Percentiles rank a stretch among this genome's conserved stretches.
These are phyloP conservation scores for Biston betularia DNA, from an alignment of 2,888 invertebrate species.

Conservation along the genomic window DNA sequence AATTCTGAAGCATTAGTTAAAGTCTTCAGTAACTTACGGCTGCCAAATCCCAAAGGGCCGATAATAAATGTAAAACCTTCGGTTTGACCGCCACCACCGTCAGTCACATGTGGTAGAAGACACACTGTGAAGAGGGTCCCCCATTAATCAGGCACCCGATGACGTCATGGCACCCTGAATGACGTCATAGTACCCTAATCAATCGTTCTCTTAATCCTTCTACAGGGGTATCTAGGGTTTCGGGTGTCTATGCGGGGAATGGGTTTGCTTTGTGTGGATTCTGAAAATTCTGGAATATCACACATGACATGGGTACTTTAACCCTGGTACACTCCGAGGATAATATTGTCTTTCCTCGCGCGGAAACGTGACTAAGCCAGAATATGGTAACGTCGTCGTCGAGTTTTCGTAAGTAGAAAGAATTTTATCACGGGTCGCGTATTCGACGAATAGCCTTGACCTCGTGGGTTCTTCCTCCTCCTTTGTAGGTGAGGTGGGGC, in stretches of 20 bases:
- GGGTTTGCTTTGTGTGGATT: constrained; percentile 1
- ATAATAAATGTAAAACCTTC: constrained; percentile 23
- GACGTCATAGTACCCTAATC: constrained; percentile 37
- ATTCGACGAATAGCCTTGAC: too few relatives aligned
- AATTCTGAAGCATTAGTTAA: constrained; percentile 4
- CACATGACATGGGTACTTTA: too few relatives aligned
- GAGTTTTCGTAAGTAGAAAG: too few relatives aligned
- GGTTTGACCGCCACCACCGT: constrained; percentile 20
- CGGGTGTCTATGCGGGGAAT: background rate
- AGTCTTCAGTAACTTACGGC: background rate
- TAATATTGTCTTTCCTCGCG: too few relatives aligned
- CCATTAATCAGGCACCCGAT: constrained; percentile 44
- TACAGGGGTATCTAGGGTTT: constrained; percentile 2
- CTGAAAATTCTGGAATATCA: background rate
- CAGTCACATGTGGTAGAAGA: constrained; percentile 30
- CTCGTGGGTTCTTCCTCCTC: too few relatives aligned
- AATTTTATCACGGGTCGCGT: too few relatives aligned
- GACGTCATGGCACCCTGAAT: constrained; percentile 30
- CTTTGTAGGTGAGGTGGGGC: too few relatives aligned
- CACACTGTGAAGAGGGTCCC: constrained; percentile 37
- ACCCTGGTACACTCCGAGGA: too few relatives aligned
- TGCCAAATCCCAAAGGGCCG: constrained; percentile 10
- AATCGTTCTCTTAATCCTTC: constrained; percentile 39
- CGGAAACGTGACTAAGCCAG: too few relatives aligned
- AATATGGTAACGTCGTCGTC: too few relatives aligned